These are phyloP conservation scores for Hyles lineata DNA, from an alignment of 2,888 invertebrate species.

Conservation along the genomic window DNA sequence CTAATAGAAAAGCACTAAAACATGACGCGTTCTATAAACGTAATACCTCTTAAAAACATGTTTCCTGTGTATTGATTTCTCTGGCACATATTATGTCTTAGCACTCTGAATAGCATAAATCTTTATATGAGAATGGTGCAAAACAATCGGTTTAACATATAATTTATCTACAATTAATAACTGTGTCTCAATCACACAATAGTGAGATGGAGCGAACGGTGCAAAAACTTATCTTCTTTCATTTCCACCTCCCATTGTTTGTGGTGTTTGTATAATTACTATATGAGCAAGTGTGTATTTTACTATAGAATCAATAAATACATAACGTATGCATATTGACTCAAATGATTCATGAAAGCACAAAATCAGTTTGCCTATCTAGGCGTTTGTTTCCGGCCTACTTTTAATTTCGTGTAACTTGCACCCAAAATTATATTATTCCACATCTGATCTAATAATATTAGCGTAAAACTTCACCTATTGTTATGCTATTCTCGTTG, in stretches of 20 bases:
- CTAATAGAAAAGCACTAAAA: too few species aligned
- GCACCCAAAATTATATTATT: not conserved
- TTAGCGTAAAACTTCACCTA: constrained; percentile 1
- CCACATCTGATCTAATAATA: not conserved
- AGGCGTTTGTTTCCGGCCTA: not conserved
- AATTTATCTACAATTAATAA: constrained; percentile 66
- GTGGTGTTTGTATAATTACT: constrained; percentile 68
- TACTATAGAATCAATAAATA: not conserved
- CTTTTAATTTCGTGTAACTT: constrained; percentile 1
- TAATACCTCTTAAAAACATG: too few species aligned
- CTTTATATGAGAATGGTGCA: constrained; percentile 31
- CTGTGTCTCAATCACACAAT: constrained; percentile 69
- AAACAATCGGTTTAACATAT: constrained; percentile 53
- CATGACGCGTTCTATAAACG: too few species aligned
- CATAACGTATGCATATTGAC: too few species aligned
- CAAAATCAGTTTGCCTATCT: not conserved
- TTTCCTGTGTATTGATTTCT: constrained; percentile 10
- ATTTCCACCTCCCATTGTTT: constrained; percentile 80
- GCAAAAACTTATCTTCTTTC: constrained; percentile 70
- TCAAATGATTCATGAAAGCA: not conserved
- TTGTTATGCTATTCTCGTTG: constrained; percentile 6
- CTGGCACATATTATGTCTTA: not conserved
- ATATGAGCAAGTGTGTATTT: not conserved
- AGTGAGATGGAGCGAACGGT: constrained; percentile 56
- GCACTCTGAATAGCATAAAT: constrained; percentile 1